Base-by-base conservation (phyloP, 30 jellyfish, hydroid and myxozoan genomes). In the Aurelia sp. region DNA sequence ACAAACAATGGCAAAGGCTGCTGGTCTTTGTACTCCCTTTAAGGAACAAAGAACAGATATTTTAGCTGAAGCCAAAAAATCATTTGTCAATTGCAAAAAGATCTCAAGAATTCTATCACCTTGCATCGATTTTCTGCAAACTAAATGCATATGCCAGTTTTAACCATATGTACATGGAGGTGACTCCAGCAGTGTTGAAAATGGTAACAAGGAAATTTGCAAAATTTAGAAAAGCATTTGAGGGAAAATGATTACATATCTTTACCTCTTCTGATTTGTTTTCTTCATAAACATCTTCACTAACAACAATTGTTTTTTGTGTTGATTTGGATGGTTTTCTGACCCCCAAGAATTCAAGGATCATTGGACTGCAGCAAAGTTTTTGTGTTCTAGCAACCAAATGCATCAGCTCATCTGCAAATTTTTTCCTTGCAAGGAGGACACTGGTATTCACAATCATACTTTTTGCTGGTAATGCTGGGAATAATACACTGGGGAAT, bases 351-450 rank as follows among this genome's bases (percentile, higher is more conserved):
- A 94, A 94, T 27, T 96, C 84, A 16, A 94, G 91, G 33, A 94
- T 87, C 99, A 94, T 94, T 21, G 99, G 99, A 50, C 99, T 94
- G 57, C 97, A 88, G 66, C 99, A 82, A 21, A 94, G 91, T 85
- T 94, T 94, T 80, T 94, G 99, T 27, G 97, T 94, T 13, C 89
- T 70, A 4, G 99, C 99, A 47, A 94, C 99, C 87, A 94, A 13
- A 19, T 82, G 84, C 86, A 94, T 79, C 41, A 94, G 91, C 44
- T 86, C 90, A 59, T 94, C 94, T 80, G 90, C 81, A 52, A 83
- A 92, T 13, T 64, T 72, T 65, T 85, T 72, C 19, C 91, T 81
- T 40, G 81, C 94, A 18, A 71, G 89, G 44, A 80, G 63, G 9
- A 53, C 81, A 44, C 76, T 64, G n/a, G 90, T 58, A 73, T 81